Evolutionary conservation across 2,113 vertebrate species (phyloP).

Genomic region (Lonchura striata): DNA sequence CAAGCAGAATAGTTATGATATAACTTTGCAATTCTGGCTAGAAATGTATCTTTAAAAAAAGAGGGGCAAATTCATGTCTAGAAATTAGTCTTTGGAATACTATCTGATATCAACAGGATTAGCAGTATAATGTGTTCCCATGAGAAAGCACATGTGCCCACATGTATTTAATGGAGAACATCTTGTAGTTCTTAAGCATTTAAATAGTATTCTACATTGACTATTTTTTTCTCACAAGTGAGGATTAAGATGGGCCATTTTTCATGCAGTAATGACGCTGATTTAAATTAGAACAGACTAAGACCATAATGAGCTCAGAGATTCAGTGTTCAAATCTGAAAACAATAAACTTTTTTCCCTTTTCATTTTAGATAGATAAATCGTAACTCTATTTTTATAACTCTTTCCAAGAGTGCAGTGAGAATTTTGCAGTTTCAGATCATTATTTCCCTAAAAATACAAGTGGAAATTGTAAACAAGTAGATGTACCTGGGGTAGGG

Average conservation of each 20-base stretch:
- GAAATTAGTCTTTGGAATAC: conserved; percentile 21
- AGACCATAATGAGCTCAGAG: neutral
- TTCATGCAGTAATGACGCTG: neutral
- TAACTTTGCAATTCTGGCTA: neutral
- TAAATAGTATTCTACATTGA: neutral
- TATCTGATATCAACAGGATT: conserved; percentile 14
- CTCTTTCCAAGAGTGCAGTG: neutral
- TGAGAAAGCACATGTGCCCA: neutral
- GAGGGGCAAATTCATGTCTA: neutral
- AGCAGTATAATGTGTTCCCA: neutral
- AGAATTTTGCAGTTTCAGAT: neutral
- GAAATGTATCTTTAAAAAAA: neutral
- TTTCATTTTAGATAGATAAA: neutral
- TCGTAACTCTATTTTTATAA: neutral
- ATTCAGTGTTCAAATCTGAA: neutral
- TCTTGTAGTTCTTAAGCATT: conserved; percentile 29
- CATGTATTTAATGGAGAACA: neutral
- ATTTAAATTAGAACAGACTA: conserved; percentile 21
- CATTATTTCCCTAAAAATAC: neutral
- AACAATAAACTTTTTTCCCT: neutral
- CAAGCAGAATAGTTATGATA: conserved; percentile 33
- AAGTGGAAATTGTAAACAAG: neutral
- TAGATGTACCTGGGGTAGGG: neutral
- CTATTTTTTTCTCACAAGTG: neutral
- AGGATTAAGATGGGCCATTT: neutral